phyloP scores from a whole-genome alignment of 2,888 invertebrate species.

The Dynastes maya region DNA sequence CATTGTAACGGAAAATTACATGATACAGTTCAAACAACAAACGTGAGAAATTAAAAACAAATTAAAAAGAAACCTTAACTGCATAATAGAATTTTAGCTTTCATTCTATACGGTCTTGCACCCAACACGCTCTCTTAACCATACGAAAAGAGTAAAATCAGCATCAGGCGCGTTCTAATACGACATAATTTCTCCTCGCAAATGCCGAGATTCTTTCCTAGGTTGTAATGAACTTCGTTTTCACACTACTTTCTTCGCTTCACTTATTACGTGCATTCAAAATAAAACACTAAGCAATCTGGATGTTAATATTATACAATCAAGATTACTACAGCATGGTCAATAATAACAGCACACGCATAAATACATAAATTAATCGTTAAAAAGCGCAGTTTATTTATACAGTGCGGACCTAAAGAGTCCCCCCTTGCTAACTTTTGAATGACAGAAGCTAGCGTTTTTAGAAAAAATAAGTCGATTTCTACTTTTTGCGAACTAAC shows the following conservation, averaged over 20 bases:
- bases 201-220: conserved; percentile 2
- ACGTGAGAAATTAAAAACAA: not conserved
- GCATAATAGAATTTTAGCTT: not conserved
- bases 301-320: too few species aligned
- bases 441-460: too few species aligned
- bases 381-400: too few species aligned
- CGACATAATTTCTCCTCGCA: not conserved
- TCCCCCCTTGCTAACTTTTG: too few species aligned
- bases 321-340: not conserved
- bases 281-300: not conserved
- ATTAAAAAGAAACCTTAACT: not conserved
- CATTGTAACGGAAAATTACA: not conserved
- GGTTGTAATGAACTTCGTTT: not conserved
- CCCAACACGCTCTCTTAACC: not conserved
- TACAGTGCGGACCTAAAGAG: too few species aligned
- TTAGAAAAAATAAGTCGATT: too few species aligned
- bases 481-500: too few species aligned
- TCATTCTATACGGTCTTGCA: not conserved
- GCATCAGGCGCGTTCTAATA: not conserved
- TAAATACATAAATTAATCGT: too few species aligned
- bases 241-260: not conserved
- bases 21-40: not conserved
- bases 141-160: not conserved
- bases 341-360: not conserved
- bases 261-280: not conserved